Base-by-base conservation (phyloP, 2,113 vertebrate species). In the Anthoscopus minutus region DNA sequence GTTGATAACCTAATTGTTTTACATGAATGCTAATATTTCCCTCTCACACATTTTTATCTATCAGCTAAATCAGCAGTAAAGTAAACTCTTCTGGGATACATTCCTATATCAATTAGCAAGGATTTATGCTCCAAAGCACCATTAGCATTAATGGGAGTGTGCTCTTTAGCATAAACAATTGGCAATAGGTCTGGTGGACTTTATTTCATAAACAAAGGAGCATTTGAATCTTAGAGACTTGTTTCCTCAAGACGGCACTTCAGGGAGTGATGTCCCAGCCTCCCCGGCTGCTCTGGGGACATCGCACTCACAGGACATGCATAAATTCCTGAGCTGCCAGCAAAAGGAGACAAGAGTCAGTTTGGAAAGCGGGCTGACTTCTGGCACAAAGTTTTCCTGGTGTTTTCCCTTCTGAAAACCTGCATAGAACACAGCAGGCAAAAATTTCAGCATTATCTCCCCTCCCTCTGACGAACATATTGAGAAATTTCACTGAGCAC, bases 11-110 rank as follows among this genome's bases (percentile, higher is more conserved):
- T 89, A 96, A 94, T 96, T 95, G 94, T 95, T 95, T 95, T 95
- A 92, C 87, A 94, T 95, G 92, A 95, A 93, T 95, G 89, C 87
- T 96, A 88, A 89, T 96, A 97, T 94, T 94, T 96, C 94, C 87
- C 77, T 80, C 96, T 89, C 78, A 94, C 87, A 93, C 61, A 91
- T 93, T 96, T 94, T 84, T 96, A 94, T 88, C 95, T 95, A 94
- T 96, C 95, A 96, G 91, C 94, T 94, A 96, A 96, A 95, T 92
- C 96, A 94, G 94, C 95, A 94, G 89, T 91, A 96, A 97, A 94
- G 76, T 83, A 85, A 94, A 94, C 76, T 89, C 96, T 95, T 93
- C 89, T 88, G 95, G 94, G 94, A 95, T 88, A 64, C 94, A 92
- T 94, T 97, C 77, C 90, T 96, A 65, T 95, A 96, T 96, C 93